Conservation (phyloP, 2,797 vertebrate species). For the Halcyon smyrnensis region DNA sequence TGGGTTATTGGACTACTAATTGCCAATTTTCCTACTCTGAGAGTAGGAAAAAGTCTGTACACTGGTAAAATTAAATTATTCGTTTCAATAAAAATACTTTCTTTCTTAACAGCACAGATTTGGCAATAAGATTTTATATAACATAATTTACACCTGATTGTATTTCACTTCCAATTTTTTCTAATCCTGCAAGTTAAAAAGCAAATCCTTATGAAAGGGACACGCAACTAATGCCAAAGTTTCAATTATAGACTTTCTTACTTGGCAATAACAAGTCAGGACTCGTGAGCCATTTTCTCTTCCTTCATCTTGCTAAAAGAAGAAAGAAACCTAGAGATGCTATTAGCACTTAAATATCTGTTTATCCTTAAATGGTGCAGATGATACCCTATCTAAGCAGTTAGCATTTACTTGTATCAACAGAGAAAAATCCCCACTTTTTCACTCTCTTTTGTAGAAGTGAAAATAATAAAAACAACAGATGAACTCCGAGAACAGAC, state of each 20-base stretch:
- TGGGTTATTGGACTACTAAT: slow-evolving; percentile 10
- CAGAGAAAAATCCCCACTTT: not conserved
- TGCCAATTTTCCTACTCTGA: slow-evolving; percentile 7
- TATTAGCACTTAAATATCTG: not conserved
- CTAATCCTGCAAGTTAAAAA: slow-evolving; percentile 17
- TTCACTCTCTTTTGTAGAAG: not conserved
- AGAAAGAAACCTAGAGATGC: not conserved
- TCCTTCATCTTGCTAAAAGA: not conserved
- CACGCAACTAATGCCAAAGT: not conserved
- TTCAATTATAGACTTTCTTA: not conserved
- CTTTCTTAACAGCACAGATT: slow-evolving; percentile 9
- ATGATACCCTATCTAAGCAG: not conserved
- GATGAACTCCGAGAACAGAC: not conserved
- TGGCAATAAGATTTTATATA: not conserved
- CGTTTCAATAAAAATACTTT: not conserved
- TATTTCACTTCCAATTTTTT: not conserved
- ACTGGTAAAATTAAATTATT: slow-evolving; percentile 8
- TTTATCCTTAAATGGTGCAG: not conserved
- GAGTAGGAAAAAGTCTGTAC: not conserved
- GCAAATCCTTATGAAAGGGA: not conserved
- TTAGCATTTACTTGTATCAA: not conserved
- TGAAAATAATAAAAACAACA: not conserved
- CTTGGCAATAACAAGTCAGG: slow-evolving; percentile 13
- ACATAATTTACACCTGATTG: not conserved
- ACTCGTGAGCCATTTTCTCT: not conserved